Evolutionary conservation across 2,113 vertebrate genomes (phyloP).

Genomic region (Rhynchomys soricoides): DNA sequence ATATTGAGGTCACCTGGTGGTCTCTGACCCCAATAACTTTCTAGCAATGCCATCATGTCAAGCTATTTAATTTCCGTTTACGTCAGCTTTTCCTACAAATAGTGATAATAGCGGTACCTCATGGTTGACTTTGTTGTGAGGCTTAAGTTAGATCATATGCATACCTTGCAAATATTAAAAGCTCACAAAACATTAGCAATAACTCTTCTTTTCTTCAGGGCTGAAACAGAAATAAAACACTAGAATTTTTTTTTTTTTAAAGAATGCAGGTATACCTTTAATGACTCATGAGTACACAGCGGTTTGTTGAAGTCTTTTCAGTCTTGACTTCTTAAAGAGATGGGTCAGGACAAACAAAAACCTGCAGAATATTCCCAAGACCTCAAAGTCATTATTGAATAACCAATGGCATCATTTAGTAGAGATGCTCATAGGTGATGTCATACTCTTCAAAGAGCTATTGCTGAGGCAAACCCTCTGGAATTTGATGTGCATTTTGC

Average conservation of each 20-base stretch:
- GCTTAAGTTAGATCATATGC: background rate
- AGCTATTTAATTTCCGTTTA: background rate
- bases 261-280: background rate
- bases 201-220: background rate
- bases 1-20: background rate
- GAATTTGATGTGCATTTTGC: background rate
- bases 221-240: conserved; percentile 43
- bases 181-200: background rate
- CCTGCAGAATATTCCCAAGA: background rate
- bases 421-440: background rate
- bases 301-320: conserved; percentile 2
- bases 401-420: background rate
- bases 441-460: background rate
- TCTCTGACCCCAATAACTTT: background rate
- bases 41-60: background rate
- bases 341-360: background rate
- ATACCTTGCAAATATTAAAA: background rate
- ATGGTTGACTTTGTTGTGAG: background rate
- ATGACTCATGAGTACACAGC: background rate
- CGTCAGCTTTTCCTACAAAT: conserved; percentile 18
- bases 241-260: too few relatives aligned
- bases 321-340: background rate
- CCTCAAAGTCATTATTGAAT: fast-evolving
- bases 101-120: background rate
- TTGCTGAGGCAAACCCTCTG: background rate